These are phyloP conservation scores for Zhengitettix transpicula DNA, from an alignment of 2,888 invertebrate genomes.

Conservation along the genomic window DNA sequence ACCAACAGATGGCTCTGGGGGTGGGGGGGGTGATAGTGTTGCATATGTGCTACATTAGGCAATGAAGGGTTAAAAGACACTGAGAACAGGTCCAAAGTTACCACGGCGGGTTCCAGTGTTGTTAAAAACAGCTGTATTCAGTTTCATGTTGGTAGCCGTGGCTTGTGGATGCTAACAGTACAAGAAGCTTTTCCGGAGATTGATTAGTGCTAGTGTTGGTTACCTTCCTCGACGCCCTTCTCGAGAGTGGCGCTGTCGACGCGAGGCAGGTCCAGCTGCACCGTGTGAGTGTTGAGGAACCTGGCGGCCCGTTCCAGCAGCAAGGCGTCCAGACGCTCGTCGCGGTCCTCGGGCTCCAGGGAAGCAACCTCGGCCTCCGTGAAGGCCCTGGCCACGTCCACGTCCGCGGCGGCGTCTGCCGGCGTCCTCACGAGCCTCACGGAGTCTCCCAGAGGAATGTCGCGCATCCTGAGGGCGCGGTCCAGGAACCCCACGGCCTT, in stretches of 20 bases:
- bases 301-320: slow-evolving; percentile 52
- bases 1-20: no score
- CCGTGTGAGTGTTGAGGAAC: slow-evolving; percentile 55
- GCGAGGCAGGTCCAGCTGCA: slow-evolving; percentile 61
- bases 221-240: slow-evolving; percentile 61
- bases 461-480: slow-evolving; percentile 38
- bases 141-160: no score
- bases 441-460: slow-evolving; percentile 38
- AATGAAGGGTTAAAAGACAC: no score
- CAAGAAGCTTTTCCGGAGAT: no score
- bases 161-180: no score
- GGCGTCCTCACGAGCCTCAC: slow-evolving; percentile 46
- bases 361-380: slow-evolving; percentile 39
- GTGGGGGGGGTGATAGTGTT: no score
- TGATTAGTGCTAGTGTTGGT: no score
- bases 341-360: slow-evolving; percentile 42
- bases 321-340: slow-evolving; percentile 48
- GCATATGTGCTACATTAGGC: no score
- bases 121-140: no score
- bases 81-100: no score
- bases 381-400: slow-evolving; percentile 28
- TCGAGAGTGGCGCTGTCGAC: slow-evolving; percentile 49
- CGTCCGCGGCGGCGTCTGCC: slow-evolving; percentile 37
- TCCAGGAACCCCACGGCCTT: slow-evolving; percentile 67
- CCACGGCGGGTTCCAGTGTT: no score